A percentile compares a stretch with the other conserved stretches of the same genome.
phyloP scores from a whole-genome alignment of 1,140 invertebrate genomes.

The Daktulosphaira vitifoliae region DNA sequence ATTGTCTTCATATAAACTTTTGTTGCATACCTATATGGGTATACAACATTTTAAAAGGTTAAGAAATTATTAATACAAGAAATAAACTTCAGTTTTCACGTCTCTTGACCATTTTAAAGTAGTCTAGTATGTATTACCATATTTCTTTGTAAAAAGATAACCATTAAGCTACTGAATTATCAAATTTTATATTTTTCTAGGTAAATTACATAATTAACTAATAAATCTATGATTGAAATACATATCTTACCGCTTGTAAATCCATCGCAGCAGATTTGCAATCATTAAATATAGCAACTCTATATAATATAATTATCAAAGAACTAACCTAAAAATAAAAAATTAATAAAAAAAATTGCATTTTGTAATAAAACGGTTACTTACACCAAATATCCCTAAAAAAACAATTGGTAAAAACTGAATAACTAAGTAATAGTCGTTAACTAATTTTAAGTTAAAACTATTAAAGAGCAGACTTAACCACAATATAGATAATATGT shows the following conservation, averaged over 20 bases:
- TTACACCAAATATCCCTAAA: background rate
- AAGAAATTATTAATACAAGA: no score
- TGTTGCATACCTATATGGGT: no score
- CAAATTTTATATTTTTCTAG: no score
- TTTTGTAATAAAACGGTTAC: background rate
- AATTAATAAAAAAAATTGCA: background rate
- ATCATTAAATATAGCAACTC: slow-evolving; percentile 19
- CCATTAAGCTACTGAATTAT: no score
- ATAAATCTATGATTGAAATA: background rate
- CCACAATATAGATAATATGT: slow-evolving; percentile 13
- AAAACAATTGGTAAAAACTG: slow-evolving; percentile 22
- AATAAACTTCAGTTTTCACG: no score
- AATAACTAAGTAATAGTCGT: background rate
- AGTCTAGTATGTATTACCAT: no score
- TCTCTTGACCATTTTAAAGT: no score
- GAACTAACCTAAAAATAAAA: background rate
- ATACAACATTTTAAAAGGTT: no score
- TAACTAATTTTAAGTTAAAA: background rate
- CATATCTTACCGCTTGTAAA: slow-evolving; percentile 8
- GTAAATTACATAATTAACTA: no score
- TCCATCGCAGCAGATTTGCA: slow-evolving; percentile 16
- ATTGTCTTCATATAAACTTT: no score
- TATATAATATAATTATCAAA: slow-evolving; percentile 10
- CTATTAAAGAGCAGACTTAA: background rate
- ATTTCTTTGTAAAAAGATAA: no score